Conservation (phyloP, 2,888 invertebrate species). For the Beris chalybata region DNA sequence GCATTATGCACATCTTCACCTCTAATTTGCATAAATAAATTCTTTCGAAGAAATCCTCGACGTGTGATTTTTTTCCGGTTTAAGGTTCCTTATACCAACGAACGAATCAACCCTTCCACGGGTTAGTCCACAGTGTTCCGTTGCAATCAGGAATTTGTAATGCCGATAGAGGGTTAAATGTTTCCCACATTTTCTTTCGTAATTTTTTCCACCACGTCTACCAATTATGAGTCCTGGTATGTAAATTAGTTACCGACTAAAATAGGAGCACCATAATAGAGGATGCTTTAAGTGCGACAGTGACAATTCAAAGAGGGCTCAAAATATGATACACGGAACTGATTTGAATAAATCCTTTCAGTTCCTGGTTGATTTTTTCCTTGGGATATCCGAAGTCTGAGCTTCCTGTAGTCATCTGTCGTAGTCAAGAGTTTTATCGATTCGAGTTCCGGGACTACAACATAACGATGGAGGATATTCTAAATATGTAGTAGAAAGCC, state of each 20-base stretch:
- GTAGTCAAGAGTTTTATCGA: conserved; percentile 7
- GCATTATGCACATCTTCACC: conserved; percentile 34
- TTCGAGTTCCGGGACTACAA: background rate
- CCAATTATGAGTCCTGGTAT: conserved; percentile 36
- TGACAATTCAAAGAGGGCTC: conserved; percentile 28
- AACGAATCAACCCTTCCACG: conserved; percentile 23
- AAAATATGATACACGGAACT: conserved; percentile 37
- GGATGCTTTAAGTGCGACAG: conserved; percentile 20
- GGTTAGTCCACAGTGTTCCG: background rate
- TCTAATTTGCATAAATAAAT: conserved; percentile 35
- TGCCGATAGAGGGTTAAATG: background rate
- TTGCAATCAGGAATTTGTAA: conserved; percentile 11
- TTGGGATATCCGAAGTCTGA: too few species aligned
- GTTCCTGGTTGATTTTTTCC: background rate
- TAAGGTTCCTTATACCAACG: conserved; percentile 19
- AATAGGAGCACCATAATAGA: conserved; percentile 1
- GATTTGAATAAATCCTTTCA: conserved; percentile 33
- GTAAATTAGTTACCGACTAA: conserved; percentile 32
- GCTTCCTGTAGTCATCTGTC: background rate
- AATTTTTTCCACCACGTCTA: conserved; percentile 24
- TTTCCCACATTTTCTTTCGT: conserved; percentile 5
- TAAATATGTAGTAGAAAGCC: conserved; percentile 1
- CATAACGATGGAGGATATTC: background rate
- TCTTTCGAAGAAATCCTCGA: background rate
- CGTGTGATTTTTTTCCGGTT: conserved; percentile 22